Evolutionary conservation across 2,113 vertebrate genomes (phyloP), one percentile per base, ranked within the genome.

Genomic region (Oryzias woworae): DNA sequence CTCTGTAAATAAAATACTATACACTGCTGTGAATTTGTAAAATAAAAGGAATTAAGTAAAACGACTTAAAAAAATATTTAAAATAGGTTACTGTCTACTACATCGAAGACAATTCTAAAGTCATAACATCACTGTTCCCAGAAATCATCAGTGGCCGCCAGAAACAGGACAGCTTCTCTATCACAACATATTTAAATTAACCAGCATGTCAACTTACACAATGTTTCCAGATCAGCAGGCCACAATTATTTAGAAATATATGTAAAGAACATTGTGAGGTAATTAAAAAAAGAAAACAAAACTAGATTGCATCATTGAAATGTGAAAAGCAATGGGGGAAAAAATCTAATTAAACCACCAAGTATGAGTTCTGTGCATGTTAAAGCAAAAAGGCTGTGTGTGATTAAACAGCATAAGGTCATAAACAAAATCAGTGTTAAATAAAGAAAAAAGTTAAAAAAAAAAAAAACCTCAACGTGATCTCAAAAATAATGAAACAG

Each of bases 31-130:
- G 62, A 14, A 61, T 48, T 65, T 62, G 59, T 58, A 16, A 57
- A 71, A 52, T 5, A 55, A 22, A 0, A 53, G 56, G 14, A 51
- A 57, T 17, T 43, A 31, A 67, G 2, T 42, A 69, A 64, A 70
- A 20, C 20, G 20, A 20, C 20, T 62, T 18, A 13, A 62, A 63
- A 22, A 66, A 85, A 81, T 66, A 49, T 73, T 61, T 75, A 85
- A 85, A 82, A 89, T 69, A 72, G 70, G 61, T 66, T 31, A 66
- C 44, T 65, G 70, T 56, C 70, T 71, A 48, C 80, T 54, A 76
- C 77, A 64, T 56, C 22, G 22, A 41, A 63, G 42, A 81, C 51
- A 71, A 50, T 58, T 59, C n/a, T 36, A 13, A 18, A 48, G 36
- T 36, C 36, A 36, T 42, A 43, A 61, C 23, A 17, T 31, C 45